Conservation (phyloP, 1,140 invertebrate genomes). For the Megalopta genalis region DNA sequence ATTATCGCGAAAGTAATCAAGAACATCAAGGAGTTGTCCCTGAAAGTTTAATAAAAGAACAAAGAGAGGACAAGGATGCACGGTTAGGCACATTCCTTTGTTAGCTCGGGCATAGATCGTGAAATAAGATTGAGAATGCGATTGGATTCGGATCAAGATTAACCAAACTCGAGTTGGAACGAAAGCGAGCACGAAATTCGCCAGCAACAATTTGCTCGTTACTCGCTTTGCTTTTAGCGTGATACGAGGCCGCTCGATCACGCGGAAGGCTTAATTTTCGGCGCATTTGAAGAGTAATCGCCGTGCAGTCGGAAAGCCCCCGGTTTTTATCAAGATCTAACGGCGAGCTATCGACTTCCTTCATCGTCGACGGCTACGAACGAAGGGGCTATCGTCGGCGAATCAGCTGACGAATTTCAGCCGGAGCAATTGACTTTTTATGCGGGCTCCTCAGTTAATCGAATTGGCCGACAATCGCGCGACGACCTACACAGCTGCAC, state of each 20-base stretch:
- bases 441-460: background rate
- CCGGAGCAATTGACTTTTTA: background rate
- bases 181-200: background rate
- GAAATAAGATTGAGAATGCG: too few relatives aligned
- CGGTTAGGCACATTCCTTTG: too few relatives aligned
- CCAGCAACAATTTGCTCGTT: background rate
- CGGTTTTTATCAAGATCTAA: background rate
- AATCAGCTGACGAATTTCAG: slow-evolving; percentile 24
- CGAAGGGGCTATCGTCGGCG: background rate
- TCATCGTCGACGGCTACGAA: background rate
- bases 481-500: background rate
- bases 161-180: background rate
- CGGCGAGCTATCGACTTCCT: background rate
- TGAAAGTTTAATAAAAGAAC: too few relatives aligned
- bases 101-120: too few relatives aligned
- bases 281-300: slow-evolving; percentile 3
- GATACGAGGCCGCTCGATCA: background rate
- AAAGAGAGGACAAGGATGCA: too few relatives aligned
- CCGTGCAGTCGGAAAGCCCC: background rate
- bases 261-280: background rate
- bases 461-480: background rate
- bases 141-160: too few relatives aligned
- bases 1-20: too few relatives aligned
- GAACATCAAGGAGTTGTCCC: too few relatives aligned
- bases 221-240: background rate